Percentiles rank a stretch among this genome's conserved stretches.
These are phyloP conservation scores for Chinchilla lanigera DNA, from an alignment of 2,113 vertebrate species.

Conservation along the genomic window DNA sequence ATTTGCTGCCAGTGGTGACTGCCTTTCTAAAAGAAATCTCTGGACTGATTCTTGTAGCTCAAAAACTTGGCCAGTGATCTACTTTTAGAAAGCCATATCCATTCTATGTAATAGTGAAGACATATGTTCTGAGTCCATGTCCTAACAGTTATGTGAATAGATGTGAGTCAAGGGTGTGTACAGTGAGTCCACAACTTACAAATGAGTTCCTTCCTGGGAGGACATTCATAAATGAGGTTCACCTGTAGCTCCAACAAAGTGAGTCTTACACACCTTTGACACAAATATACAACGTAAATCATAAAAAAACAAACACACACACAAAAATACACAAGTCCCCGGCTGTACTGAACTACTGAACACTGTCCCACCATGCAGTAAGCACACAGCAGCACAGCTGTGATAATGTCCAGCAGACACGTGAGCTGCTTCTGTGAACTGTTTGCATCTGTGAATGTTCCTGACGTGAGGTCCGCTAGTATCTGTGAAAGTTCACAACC, in stretches of 20 bases:
- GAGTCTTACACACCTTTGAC: neutral
- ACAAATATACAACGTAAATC: neutral
- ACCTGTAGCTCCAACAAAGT: neutral
- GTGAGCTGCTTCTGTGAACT: neutral
- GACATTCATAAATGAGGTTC: neutral
- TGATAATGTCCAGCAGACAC: neutral
- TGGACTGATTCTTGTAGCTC: neutral
- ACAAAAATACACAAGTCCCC: neutral
- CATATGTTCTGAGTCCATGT: neutral
- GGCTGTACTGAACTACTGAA: neutral
- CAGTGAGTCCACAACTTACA: neutral
- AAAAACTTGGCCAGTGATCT: neutral
- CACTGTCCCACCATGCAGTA: neutral
- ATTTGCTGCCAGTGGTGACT: neutral
- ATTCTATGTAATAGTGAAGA: neutral
- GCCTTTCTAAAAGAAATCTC: neutral
- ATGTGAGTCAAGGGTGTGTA: neutral
- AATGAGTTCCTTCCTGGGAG: neutral
- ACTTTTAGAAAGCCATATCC: neutral
- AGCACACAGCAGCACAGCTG: neutral
- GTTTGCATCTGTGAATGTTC: neutral
- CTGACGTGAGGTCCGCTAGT: neutral
- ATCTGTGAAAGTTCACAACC: neutral
- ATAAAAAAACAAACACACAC: neutral
- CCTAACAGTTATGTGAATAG: neutral